Conservation (phyloP, 1,140 invertebrate species). For the Drosophila chauvacae region DNA sequence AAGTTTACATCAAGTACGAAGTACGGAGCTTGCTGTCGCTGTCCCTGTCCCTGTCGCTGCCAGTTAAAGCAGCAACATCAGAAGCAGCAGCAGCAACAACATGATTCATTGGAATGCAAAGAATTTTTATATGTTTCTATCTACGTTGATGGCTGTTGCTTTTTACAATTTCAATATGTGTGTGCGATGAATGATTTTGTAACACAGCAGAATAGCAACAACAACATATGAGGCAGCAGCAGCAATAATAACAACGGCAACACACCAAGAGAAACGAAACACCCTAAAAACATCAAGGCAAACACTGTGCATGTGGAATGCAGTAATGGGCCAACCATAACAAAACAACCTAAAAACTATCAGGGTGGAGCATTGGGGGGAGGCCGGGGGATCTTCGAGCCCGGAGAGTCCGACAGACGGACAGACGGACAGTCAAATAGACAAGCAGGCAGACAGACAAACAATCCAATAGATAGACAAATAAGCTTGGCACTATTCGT, state of each 20-base stretch:
- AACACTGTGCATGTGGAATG: slow-evolving; percentile 80
- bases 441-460: slow-evolving; percentile 52
- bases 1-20: slow-evolving; percentile 66
- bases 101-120: slow-evolving; percentile 83
- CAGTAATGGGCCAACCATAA: slow-evolving; percentile 79
- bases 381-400: background rate
- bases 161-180: slow-evolving; percentile 78
- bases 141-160: slow-evolving; percentile 62
- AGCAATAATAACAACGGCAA: slow-evolving; percentile 50
- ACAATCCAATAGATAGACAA: slow-evolving; percentile 77
- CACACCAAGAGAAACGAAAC: slow-evolving; percentile 70
- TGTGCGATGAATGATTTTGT: slow-evolving; percentile 80
- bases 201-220: slow-evolving; percentile 44
- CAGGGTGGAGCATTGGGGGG: slow-evolving; percentile 5
- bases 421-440: slow-evolving; percentile 56
- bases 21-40: slow-evolving; percentile 59
- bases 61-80: slow-evolving; percentile 47
- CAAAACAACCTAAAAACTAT: slow-evolving; percentile 56
- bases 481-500: slow-evolving; percentile 67
- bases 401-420: slow-evolving; percentile 20
- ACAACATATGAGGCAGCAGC: slow-evolving; percentile 29
- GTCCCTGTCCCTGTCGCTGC: slow-evolving; percentile 49
- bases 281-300: slow-evolving; percentile 81
- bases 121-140: slow-evolving; percentile 83
- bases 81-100: slow-evolving; percentile 52